Evolutionary conservation across 2,113 vertebrate genomes (phyloP).

Genomic region (Phoenicopterus ruber): DNA sequence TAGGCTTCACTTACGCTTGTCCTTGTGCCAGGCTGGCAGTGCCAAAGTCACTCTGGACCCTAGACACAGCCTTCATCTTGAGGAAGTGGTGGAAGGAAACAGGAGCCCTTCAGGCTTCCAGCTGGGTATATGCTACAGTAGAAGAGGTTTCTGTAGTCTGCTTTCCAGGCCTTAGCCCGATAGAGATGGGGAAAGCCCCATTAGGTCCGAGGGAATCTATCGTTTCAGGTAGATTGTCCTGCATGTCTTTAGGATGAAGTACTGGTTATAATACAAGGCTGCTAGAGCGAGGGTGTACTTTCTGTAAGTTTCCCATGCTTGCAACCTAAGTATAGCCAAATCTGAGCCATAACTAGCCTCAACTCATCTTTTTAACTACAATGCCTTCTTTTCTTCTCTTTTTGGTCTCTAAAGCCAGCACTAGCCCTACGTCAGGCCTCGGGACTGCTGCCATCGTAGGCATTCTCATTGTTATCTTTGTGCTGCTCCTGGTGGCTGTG

Average conservation of each 20-base stretch:
- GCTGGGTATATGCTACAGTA: background rate
- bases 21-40: background rate
- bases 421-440: constrained; percentile 79
- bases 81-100: background rate
- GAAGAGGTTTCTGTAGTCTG: background rate
- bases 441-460: constrained; percentile 90
- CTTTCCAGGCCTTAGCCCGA: background rate
- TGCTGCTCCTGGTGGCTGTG: constrained; percentile 90
- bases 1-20: background rate
- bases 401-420: constrained; percentile 71
- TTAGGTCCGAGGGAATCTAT: background rate
- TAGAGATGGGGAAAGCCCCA: background rate
- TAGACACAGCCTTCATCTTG: background rate
- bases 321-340: background rate
- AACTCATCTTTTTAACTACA: background rate
- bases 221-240: background rate
- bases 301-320: background rate
- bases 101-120: background rate
- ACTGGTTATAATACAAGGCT: background rate
- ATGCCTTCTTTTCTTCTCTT: background rate
- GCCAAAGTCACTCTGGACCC: background rate
- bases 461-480: constrained; percentile 89
- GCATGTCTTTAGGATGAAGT: background rate
- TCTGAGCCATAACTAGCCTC: background rate
- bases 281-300: background rate